Conservation (phyloP, 1,140 invertebrate species). For the Drosophila biarmipes region DNA sequence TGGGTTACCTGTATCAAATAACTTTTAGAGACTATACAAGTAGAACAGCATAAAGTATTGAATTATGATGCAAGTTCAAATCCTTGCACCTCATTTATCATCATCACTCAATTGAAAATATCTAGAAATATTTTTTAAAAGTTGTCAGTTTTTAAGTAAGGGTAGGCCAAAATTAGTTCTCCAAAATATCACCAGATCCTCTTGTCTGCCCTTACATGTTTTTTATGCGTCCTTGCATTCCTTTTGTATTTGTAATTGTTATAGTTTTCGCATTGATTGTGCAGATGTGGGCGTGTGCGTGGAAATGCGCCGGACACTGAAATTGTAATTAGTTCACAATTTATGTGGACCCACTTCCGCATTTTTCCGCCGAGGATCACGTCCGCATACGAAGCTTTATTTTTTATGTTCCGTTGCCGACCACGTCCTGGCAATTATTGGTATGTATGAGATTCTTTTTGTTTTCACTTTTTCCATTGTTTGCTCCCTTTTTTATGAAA, state of each 20-base stretch:
- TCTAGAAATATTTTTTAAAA: neutral
- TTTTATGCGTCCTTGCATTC: conserved; percentile 22
- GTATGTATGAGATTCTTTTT: conserved; percentile 16
- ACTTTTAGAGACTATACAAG: too few relatives aligned
- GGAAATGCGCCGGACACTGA: conserved; percentile 61
- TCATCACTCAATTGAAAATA: too few relatives aligned
- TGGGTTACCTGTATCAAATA: too few relatives aligned
- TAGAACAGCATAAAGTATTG: too few relatives aligned
- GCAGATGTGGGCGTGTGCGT: conserved; percentile 20
- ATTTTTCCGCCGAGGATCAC: conserved; percentile 65
- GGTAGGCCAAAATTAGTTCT: neutral
- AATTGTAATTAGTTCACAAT: conserved; percentile 80
- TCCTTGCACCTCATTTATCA: too few relatives aligned
- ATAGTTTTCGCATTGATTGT: conserved; percentile 68
- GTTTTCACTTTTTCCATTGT: conserved; percentile 8
- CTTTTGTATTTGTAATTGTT: conserved; percentile 72
- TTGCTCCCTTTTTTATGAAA: conserved; percentile 46
- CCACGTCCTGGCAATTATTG: conserved; percentile 52
- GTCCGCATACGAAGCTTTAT: conserved; percentile 51
- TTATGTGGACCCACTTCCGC: conserved; percentile 68
- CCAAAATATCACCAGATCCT: neutral
- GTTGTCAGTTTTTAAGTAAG: neutral
- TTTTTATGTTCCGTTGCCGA: conserved; percentile 46
- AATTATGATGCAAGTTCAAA: too few relatives aligned
- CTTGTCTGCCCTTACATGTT: conserved; percentile 2